A percentile compares a stretch with the other conserved stretches of the same genome.
phyloP scores from a whole-genome alignment of 2,888 invertebrate species.

The Nemotelus nigrinus region DNA sequence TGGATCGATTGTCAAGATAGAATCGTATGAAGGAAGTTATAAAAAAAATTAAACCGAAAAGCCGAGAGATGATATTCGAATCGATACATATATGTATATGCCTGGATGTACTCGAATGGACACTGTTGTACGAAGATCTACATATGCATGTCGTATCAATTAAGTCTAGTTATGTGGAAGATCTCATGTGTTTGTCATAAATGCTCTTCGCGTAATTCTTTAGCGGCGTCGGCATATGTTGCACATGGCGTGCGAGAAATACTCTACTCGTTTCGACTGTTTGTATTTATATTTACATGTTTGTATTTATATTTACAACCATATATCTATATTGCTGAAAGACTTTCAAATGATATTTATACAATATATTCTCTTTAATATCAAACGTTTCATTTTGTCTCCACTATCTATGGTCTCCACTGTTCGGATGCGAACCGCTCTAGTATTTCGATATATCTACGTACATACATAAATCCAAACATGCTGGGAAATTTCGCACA shows the following conservation, averaged over 20 bases:
- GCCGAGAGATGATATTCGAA: conserved; percentile 3
- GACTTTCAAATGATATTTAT: no score
- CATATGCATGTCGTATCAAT: conserved; percentile 29
- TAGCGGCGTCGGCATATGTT: conserved; percentile 42
- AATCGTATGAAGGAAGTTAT: conserved; percentile 25
- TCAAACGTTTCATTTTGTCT: no score
- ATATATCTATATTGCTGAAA: no score
- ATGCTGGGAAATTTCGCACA: no score
- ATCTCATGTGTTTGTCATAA: conserved; percentile 15
- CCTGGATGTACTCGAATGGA: neutral
- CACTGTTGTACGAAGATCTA: neutral
- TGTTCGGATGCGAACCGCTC: no score
- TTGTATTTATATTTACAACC: no score
- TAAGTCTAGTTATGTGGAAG: conserved; percentile 29
- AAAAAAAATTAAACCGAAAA: conserved; percentile 36
- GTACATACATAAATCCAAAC: no score
- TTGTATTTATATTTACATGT: no score
- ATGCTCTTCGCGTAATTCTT: conserved; percentile 31
- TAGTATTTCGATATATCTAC: no score
- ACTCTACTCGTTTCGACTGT: neutral
- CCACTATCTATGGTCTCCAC: no score
- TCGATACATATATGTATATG: neutral
- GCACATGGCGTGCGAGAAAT: conserved; percentile 10
- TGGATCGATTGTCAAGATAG: neutral
- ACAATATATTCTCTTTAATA: no score